These are phyloP conservation scores for Haliclystus octoradiatus DNA, from an alignment of 30 jellyfish, hydroid and myxozoan genomes.

Conservation along the genomic window DNA sequence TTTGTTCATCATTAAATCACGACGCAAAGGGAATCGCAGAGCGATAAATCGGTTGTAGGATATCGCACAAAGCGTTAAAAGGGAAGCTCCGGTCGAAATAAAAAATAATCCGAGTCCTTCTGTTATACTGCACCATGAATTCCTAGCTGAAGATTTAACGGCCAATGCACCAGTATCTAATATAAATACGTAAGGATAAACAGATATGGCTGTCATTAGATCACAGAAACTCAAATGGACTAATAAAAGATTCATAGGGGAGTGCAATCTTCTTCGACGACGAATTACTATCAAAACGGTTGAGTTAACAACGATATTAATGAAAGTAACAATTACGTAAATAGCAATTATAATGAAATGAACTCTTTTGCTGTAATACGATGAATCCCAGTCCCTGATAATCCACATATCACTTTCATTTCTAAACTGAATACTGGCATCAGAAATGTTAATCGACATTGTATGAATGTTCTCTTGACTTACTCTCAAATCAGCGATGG, in stretches of 20 bases:
- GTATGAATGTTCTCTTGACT: too few relatives aligned
- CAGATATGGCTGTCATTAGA: conserved; percentile 36
- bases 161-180: conserved; percentile 34
- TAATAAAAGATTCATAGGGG: conserved; percentile 75
- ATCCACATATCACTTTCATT: too few relatives aligned
- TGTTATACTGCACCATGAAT: conserved; percentile 53
- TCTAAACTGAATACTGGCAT: too few relatives aligned
- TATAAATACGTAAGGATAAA: conserved; percentile 51
- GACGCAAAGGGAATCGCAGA: conserved; percentile 53
- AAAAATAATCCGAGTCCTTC: conserved; percentile 69
- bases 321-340: conserved; percentile 19
- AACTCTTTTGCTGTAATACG: conserved; percentile 27
- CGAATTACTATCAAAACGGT: conserved; percentile 50
- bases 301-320: conserved; percentile 30
- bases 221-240: conserved; percentile 60
- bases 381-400: conserved; percentile 7
- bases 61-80: conserved; percentile 72
- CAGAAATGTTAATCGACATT: too few relatives aligned
- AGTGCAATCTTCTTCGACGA: conserved; percentile 27
- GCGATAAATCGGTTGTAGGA: conserved; percentile 77
- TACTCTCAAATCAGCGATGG: too few relatives aligned
- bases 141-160: background rate
- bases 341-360: conserved; percentile 18
- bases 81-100: conserved; percentile 68
- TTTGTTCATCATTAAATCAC: conserved; percentile 53